Base-by-base conservation (phyloP, 2,797 vertebrate genomes). In the Yasuhikotakia modesta region DNA sequence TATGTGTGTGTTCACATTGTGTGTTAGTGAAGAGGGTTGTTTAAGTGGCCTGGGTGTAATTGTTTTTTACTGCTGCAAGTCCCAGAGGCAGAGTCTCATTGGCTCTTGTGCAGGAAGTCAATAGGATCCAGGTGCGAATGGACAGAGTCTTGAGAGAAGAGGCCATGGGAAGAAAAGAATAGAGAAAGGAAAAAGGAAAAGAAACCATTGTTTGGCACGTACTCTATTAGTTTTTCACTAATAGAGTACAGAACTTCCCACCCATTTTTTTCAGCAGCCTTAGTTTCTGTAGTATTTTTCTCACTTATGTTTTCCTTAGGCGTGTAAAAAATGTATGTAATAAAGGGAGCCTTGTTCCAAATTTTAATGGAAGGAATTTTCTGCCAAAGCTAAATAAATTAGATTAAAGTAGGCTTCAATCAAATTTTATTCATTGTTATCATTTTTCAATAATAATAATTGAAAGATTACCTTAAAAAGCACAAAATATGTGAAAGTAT, bases 91-190 rank as follows among this genome's bases (percentile, higher is more conserved):
- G 69, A 46, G 80, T 73, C 80, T 84, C 2, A 16, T 55, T 85
- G 80, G 85, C 82, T 45, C 58, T 76, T 66, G 53, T 67, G 70
- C 77, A 60, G 76, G 48, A 67, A 85, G 76, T 77, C 84, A 82
- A 84, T 86, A 71, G 80, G 82, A 82, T 83, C 84, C 84, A 88
- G 84, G 82, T 86, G 83, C 68, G 55, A 75, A 64, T 16, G 39
- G 67, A 80, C 19, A 73, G n/a, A 60, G 39, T 53, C 70, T 22
- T 30, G n/a, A 82, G 55, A 35, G 68, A 71, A 71, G 68, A 61
- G 61, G 55, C 52, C 53, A 30, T 17, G 50, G 14, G 27, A 55
- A 53, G 22, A 66, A 43, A 77, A 46, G 69, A 65, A 46, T 17
- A 52, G 35, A 71, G 39, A 48, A 16, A 48, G 27, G 27, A 27